phyloP scores from a whole-genome alignment of 2,888 invertebrate species.

The Amphipyra tragopoginis region DNA sequence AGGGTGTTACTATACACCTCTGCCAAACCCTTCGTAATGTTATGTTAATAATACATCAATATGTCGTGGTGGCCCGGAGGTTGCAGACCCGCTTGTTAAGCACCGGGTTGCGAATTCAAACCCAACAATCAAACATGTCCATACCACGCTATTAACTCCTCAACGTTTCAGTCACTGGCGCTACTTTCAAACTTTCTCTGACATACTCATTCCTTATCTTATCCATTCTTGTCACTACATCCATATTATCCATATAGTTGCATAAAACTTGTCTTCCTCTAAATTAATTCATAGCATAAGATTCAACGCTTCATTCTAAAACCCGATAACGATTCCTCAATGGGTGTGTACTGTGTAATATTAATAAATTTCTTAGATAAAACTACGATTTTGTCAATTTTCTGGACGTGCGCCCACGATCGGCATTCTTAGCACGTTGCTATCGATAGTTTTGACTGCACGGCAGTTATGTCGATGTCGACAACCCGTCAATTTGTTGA shows the following conservation, averaged over 20 bases:
- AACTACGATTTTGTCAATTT: constrained; percentile 7
- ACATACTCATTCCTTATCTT: no score
- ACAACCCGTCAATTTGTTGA: constrained; percentile 32
- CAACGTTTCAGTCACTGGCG: no score
- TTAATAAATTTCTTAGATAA: constrained; percentile 27
- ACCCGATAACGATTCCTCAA: constrained; percentile 3
- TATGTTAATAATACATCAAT: no score
- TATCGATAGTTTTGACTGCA: constrained; percentile 18
- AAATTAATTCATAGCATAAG: background rate
- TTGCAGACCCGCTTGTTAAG: no score
- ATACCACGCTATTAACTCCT: no score
- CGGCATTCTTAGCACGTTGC: constrained; percentile 21
- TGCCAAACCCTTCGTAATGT: no score
- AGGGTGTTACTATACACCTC: no score
- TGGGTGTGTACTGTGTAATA: constrained; percentile 4
- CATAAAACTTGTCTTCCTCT: background rate
- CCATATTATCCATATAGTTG: background rate
- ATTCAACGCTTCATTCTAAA: constrained; percentile 1
- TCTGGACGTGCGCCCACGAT: constrained; percentile 17
- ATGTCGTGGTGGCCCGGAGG: no score
- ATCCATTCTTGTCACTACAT: no score
- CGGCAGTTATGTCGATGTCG: constrained; percentile 9
- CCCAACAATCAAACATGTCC: no score
- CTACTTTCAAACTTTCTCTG: no score
- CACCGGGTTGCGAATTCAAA: no score